Evolutionary conservation across 2,888 invertebrate genomes (phyloP), one percentile per base, ranked within the genome.

Genomic region (Helicoverpa assulta): DNA sequence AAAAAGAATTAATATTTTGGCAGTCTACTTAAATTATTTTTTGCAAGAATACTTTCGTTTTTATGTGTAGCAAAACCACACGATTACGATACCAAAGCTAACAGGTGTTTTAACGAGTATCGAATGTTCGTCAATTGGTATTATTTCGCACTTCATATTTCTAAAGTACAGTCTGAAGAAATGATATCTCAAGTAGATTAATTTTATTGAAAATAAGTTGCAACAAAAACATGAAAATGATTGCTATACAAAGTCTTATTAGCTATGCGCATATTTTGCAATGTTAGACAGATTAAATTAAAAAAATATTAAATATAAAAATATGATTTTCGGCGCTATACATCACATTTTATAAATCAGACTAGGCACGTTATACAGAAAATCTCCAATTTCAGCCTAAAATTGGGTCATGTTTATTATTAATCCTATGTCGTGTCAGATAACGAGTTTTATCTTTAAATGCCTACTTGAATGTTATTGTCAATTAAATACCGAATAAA

Each of bases 61-160:
- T 75, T 59, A 59, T 65, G 37, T 47, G 55, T 72, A 57, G 58
- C 57, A 67, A 82, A 86, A 86, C 86, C 86, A 75, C 85, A 87
- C 59, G 66, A 82, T 76, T 16, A n/a, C 47, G 75, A 75, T 80
- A 74, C 73, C 78, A 56, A 84, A 81, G 72, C 71, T 71, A 86
- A 84, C 86, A 87, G 86, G 81, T 87, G 85, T 75, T 78, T 71
- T 61, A 63, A 70, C 76, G 77, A 80, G 76, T 60, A 76, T 78
- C 73, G 77, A 77, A 78, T 76, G 80, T 66, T 68, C 63, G 57
- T 73, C 66, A 73, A 74, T 64, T 68, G 63, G 73, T 79, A 84
- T 82, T 82, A 81, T 73, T 85, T 79, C 73, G 68, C 78, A 81
- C 79, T 78, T 82, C 73, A 78, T 80, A 72, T 61, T 81, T 73